Percentiles rank a stretch among this genome's conserved stretches.
Evolutionary conservation across 2,113 vertebrate species (phyloP).

Genomic region (Sinocyclocheilus maitianheensis): DNA sequence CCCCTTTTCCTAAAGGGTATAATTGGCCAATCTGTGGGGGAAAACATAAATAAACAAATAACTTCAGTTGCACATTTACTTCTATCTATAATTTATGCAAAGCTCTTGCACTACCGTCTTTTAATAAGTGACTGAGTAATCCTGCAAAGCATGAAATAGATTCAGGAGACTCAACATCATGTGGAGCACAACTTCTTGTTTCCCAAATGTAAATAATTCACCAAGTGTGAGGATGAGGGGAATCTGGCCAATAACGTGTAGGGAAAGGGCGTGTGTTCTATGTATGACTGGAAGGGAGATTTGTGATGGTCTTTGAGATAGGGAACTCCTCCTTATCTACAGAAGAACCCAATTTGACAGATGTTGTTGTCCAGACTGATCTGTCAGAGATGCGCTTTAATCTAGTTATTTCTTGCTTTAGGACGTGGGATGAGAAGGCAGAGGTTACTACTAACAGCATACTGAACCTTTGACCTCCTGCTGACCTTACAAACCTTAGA

Average conservation of each 20-base stretch:
- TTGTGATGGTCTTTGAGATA: conserved; percentile 61
- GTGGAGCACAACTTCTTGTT: neutral
- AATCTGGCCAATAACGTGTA: conserved; percentile 33
- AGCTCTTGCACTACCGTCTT: conserved; percentile 59
- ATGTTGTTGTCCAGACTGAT: conserved; percentile 69
- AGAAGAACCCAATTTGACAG: conserved; percentile 69
- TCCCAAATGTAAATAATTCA: neutral
- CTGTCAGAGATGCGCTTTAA: conserved; percentile 65
- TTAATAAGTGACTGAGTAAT: conserved; percentile 67
- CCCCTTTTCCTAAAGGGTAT: conserved; percentile 71
- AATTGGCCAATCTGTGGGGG: conserved; percentile 76
- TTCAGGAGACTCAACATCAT: conserved; percentile 7
- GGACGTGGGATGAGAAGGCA: conserved; percentile 56
- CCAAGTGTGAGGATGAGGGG: neutral
- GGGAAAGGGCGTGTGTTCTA: conserved; percentile 52
- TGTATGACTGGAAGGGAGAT: conserved; percentile 54
- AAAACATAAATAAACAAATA: conserved; percentile 57
- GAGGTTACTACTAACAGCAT: conserved; percentile 57
- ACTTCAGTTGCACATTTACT: conserved; percentile 70
- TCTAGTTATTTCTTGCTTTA: conserved; percentile 69
- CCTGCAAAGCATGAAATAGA: conserved; percentile 62
- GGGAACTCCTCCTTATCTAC: conserved; percentile 50
- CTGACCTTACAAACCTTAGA: neutral
- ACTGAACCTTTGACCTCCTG: conserved; percentile 62
- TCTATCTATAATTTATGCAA: conserved; percentile 73